Conservation (phyloP, 2,113 vertebrate species). For the Datnioides undecimradiatus region DNA sequence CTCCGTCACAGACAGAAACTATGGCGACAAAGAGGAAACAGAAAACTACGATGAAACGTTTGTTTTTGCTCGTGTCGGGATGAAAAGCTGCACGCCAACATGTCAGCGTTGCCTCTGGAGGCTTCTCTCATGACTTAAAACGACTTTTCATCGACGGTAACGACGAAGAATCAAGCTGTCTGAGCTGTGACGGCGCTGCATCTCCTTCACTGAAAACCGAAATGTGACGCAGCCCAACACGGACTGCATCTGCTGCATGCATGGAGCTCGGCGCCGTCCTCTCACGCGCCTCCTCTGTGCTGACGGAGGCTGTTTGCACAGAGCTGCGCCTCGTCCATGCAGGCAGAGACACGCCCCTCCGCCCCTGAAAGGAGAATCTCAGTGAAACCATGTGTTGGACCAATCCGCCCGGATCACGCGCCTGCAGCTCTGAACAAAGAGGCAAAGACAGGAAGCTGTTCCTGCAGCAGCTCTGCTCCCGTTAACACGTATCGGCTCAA, state of each 20-base stretch:
- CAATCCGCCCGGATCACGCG: constrained; percentile 47
- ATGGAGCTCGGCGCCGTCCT: background rate
- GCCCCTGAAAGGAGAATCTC: constrained; percentile 25
- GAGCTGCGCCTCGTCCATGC: background rate
- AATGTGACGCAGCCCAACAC: background rate
- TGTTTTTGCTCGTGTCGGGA: no score
- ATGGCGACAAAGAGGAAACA: no score
- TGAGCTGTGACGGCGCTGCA: no score
- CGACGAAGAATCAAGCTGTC: no score
- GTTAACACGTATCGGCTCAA: constrained; percentile 12
- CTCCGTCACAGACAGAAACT: no score
- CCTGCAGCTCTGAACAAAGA: constrained; percentile 22
- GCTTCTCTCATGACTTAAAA: no score
- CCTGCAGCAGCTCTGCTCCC: constrained; percentile 25
- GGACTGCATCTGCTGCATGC: background rate
- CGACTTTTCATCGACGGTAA: no score
- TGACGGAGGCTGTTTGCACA: background rate
- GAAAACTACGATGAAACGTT: no score
- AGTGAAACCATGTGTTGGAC: constrained; percentile 52
- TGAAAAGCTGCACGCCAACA: no score
- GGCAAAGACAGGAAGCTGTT: constrained; percentile 37
- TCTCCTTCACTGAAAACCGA: no score
- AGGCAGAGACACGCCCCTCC: background rate
- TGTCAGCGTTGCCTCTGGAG: no score
- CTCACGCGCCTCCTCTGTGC: background rate